These are phyloP conservation scores for Lepisosteus oculatus DNA, from an alignment of 2,113 vertebrate genomes.

Conservation along the genomic window DNA sequence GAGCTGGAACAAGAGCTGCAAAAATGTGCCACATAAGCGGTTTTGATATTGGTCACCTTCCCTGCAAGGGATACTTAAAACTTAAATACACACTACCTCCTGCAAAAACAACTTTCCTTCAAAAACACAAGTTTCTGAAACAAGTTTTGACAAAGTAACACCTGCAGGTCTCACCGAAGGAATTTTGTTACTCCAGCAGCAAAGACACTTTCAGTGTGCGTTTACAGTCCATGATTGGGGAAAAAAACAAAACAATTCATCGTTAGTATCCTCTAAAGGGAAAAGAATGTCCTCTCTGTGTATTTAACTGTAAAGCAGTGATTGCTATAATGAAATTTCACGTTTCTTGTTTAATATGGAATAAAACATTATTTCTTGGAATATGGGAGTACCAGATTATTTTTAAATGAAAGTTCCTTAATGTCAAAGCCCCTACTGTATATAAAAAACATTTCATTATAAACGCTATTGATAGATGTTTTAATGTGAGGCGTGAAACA, in stretches of 20 bases:
- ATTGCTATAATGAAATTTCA: no score
- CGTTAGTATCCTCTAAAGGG: not conserved
- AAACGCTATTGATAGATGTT: no score
- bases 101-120: constrained; percentile 6
- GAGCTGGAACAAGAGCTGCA: constrained; percentile 26
- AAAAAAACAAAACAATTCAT: not conserved
- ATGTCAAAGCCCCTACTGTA: no score
- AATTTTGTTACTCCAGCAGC: not conserved
- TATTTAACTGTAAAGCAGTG: no score
- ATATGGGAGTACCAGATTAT: no score
- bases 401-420: no score
- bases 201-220: not conserved
- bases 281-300: not conserved
- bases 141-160: constrained; percentile 15
- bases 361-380: no score
- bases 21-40: constrained; percentile 51
- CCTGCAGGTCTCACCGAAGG: not conserved
- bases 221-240: not conserved
- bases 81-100: not conserved
- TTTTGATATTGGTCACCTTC: constrained; percentile 18
- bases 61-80: not conserved
- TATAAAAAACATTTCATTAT: no score
- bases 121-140: not conserved
- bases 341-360: no score
- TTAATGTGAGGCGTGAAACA: no score